These are phyloP conservation scores for Stenopsyche tienmushanensis DNA, from an alignment of 1,140 invertebrate genomes.

Conservation along the genomic window DNA sequence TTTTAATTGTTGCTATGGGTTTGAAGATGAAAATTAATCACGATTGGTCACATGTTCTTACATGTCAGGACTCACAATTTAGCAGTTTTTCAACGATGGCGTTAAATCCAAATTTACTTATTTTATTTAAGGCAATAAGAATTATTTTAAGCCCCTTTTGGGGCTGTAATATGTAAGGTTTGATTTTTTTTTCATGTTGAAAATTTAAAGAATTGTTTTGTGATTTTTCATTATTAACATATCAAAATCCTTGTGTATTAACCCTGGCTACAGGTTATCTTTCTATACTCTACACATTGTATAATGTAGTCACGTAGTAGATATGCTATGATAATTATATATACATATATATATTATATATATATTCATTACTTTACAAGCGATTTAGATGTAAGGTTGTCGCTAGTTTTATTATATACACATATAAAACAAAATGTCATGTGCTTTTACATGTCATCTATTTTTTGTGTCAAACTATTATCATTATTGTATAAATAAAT, in stretches of 20 bases:
- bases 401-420: conserved; percentile 43
- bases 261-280: conserved; percentile 37
- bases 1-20: conserved; percentile 8
- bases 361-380: conserved; percentile 5
- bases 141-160: conserved; percentile 10
- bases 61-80: conserved; percentile 1
- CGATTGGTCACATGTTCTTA: conserved; percentile 13
- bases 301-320: conserved; percentile 40
- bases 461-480: conserved; percentile 44
- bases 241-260: conserved; percentile 40
- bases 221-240: conserved; percentile 41
- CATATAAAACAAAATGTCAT: conserved; percentile 43
- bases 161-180: conserved; percentile 14
- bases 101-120: conserved; percentile 9
- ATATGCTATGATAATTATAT: conserved; percentile 36
- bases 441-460: conserved; percentile 44
- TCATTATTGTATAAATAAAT: conserved; percentile 40
- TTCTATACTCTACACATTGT: conserved; percentile 39
- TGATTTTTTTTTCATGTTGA: conserved; percentile 20
- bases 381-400: conserved; percentile 37
- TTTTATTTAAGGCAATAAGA: conserved; percentile 12
- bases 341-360: conserved; percentile 13
- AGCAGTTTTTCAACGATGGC: conserved; percentile 14
- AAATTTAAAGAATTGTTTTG: conserved; percentile 31
- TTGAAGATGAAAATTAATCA: neutral